Evolutionary conservation across 2,888 invertebrate genomes (phyloP), one percentile per base, ranked within the genome.

Genomic region (Pristionchus mayeri): DNA sequence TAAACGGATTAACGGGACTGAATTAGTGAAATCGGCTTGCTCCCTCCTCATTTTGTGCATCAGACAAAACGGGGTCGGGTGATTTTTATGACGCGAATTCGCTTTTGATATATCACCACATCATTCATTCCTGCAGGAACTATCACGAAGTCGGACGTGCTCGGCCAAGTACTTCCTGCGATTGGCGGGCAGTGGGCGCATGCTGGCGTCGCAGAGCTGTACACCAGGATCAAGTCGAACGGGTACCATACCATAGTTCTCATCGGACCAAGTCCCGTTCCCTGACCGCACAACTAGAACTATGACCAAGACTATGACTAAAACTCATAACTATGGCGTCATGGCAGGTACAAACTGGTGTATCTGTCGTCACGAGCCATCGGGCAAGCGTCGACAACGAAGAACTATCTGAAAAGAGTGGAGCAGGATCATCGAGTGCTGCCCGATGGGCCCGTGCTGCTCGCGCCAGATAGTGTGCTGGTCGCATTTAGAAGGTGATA

Each of bases 161-260:
- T 81, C 44, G 99, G 99, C 0, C 99, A 99, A 93, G 96, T 99
- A 87, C 95, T 99, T 92, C 98, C 99, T 4, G 96, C 98, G 93
- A 97, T 99, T 84, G 98, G 98, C 86, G 97, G 97, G 93, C 98
- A 98, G 93, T 99, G 99, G 99, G 98, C 98, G 1, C 99, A 99
- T 94, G 96, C 96, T 18, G 99, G 98, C 9, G 98, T 99, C 4
- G 98, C 99, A 34, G 96, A 98, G 92, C 95, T 99, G 0, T 99
- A 98, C 93, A 97, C 97, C 27, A 97, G 97, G 93, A 98, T 99
- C 91, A 96, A 96, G 94, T 96, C 96, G 93, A 99, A 99, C 85
- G 92, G 92, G 86, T 90, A 82, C 18, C 54, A 85, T 80, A 50
- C 7, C 67, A 83, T 50, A 40, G 21, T 52, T 34, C 9, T n/a